Percentiles rank a stretch among this genome's conserved stretches.
phyloP scores from a whole-genome alignment of 2,797 vertebrate genomes.

The Eospalax fontanierii region DNA sequence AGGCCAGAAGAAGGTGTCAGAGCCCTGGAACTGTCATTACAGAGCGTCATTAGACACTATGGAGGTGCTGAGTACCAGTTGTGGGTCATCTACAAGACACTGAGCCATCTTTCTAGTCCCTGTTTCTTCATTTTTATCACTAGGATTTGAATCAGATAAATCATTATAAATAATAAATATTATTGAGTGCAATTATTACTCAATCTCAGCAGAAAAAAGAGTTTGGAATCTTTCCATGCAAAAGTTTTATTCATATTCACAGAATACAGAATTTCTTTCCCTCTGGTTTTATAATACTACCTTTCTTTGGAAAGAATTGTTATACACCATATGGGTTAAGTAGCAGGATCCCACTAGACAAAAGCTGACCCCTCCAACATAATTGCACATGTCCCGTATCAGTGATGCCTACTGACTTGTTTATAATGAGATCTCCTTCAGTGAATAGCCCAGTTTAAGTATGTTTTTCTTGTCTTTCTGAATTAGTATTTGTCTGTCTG shows the following conservation, averaged over 20 bases:
- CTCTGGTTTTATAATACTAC: not conserved
- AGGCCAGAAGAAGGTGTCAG: no score
- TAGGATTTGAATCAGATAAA: conserved; percentile 20
- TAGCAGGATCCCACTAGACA: not conserved
- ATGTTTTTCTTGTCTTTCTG: conserved; percentile 53
- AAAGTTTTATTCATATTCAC: not conserved
- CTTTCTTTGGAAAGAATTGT: conserved; percentile 15
- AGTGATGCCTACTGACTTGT: conserved; percentile 40
- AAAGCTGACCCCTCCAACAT: conserved; percentile 9
- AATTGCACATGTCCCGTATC: not conserved
- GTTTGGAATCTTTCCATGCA: not conserved
- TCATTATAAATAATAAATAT: conserved; percentile 41
- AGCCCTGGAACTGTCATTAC: no score
- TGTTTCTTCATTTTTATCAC: conserved; percentile 18
- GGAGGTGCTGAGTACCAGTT: no score
- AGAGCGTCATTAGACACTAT: no score
- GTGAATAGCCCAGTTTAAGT: conserved; percentile 28
- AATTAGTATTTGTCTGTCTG: conserved; percentile 71
- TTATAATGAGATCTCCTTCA: conserved; percentile 72
- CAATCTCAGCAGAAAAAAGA: conserved; percentile 20
- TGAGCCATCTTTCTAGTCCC: no score
- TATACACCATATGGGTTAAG: not conserved
- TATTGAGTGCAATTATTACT: conserved; percentile 5
- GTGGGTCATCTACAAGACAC: no score
- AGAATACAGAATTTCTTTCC: not conserved